Percentiles rank a stretch among this genome's conserved stretches.
These are phyloP conservation scores for Drosophila paracracens DNA, from an alignment of 2,888 invertebrate species.

Conservation along the genomic window DNA sequence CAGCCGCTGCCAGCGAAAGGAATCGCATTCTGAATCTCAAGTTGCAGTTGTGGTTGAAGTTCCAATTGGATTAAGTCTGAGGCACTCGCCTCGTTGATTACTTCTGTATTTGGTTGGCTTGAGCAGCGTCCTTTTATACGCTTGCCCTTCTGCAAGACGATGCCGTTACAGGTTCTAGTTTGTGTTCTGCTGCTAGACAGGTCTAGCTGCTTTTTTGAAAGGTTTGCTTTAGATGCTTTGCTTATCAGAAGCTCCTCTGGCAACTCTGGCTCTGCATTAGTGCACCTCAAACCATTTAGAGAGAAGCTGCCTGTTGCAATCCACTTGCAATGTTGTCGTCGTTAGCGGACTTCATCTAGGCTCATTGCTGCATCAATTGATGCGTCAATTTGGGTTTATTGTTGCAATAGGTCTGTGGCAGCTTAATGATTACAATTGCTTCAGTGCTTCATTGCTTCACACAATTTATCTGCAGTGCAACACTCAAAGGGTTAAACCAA, in stretches of 20 bases:
- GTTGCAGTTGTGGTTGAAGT: conserved; percentile 4
- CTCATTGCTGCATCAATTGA: conserved; percentile 16
- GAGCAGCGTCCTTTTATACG: conserved; percentile 81
- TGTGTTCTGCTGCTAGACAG: conserved; percentile 42
- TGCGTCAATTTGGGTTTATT: conserved; percentile 75
- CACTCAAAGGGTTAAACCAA: conserved; percentile 25
- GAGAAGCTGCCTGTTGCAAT: conserved; percentile 22
- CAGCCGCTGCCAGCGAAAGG: conserved; percentile 67
- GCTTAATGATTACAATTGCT: conserved; percentile 25
- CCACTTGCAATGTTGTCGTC: conserved; percentile 64
- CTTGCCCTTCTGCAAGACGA: conserved; percentile 1
- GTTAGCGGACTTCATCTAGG: conserved; percentile 59
- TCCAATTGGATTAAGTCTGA: conserved; percentile 55
- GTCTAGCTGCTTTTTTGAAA: not conserved
- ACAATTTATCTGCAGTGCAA: not conserved
- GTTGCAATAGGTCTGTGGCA: conserved; percentile 37
- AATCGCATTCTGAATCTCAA: conserved; percentile 75
- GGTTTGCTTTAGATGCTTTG: not conserved
- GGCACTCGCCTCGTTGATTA: conserved; percentile 73
- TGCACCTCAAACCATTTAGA: not conserved
- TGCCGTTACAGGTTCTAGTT: conserved; percentile 43
- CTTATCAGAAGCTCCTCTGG: not conserved
- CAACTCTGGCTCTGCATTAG: conserved; percentile 1
- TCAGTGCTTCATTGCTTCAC: not conserved
- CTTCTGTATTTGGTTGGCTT: conserved; percentile 56